Base-by-base conservation (phyloP, 2,797 vertebrate genomes). In the Falco concolor region DNA sequence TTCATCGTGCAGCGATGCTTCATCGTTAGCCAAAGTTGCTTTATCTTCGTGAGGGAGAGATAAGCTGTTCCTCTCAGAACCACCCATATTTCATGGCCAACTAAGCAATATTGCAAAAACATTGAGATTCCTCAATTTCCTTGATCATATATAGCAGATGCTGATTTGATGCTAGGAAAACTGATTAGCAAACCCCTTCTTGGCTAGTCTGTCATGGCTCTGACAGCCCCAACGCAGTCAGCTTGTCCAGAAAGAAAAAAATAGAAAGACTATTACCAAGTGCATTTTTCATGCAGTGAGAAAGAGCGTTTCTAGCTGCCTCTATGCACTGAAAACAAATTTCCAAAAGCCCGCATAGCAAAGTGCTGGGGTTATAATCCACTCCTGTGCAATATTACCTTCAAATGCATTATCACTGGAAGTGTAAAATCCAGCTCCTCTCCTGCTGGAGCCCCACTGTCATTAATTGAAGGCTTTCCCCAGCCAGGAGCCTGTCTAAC, bases 41-140 rank as follows among this genome's bases (percentile, higher is more conserved):
- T 90, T 95, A 95, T 95, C 91, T 96, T 86, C 15, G 68, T 74
- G 90, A 94, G 84, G 61, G 72, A 79, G 84, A 95, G 95, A 89
- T 60, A 85, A 95, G 88, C 81, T 10, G 8, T 72, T 93, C 88
- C 86, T 93, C 93, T 89, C 50, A 36, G 94, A 96, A 83, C 86
- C 91, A 80, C 91, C 86, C 91, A 54, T 96, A 93, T 97, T 96
- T 97, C 96, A 96, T 95, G 93, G 96, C 90, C 94, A 96, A 94
- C 96, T 94, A 95, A 96, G 81, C 96, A 95, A 90, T 89, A 95
- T 83, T 34, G 90, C 94, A 76, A 93, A 96, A 96, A 89, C 85
- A 90, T 87, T 4, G 88, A 89, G 96, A 89, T 96, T 96, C 93
- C 72, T 96, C 95, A 68, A 61, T 96, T 96, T 96, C 95, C 94